Conservation (phyloP, 37 sponge, comb jelly and placozoan species). For the Axinella damicornis region DNA sequence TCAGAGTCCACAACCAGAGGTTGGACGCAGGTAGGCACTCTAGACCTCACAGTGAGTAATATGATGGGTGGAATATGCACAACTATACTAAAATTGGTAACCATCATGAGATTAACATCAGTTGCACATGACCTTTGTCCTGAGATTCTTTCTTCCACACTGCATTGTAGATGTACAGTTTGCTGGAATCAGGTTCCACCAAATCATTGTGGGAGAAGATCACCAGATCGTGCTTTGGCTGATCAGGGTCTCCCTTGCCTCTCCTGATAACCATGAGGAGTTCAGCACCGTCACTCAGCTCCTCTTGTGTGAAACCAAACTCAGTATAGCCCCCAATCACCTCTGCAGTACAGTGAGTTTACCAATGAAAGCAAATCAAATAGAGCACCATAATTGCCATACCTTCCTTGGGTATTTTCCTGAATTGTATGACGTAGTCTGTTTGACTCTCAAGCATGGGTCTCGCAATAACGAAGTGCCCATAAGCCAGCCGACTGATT, state of each 20-base stretch:
- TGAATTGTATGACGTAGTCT: conserved; percentile 51
- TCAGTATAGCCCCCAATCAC: conserved; percentile 10
- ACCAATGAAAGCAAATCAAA: neutral
- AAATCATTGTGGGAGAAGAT: neutral
- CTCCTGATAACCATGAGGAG: conserved; percentile 9
- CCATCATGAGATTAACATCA: no score
- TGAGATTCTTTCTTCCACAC: conserved; percentile 9
- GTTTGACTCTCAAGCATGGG: conserved; percentile 10
- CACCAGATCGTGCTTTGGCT: conserved; percentile 25
- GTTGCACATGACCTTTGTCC: neutral
- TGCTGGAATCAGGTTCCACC: conserved; percentile 27
- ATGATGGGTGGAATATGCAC: no score
- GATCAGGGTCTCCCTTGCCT: neutral
- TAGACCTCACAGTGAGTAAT: no score
- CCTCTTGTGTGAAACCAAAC: conserved; percentile 36
- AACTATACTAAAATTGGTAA: no score
- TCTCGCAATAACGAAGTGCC: neutral
- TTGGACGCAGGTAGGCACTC: no score
- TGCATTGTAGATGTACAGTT: conserved; percentile 43
- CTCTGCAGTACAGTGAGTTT: conserved; percentile 5
- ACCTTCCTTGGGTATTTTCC: conserved; percentile 33
- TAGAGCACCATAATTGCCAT: neutral
- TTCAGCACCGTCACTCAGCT: neutral
- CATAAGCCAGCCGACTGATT: conserved; percentile 37
- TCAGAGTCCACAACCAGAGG: no score